phyloP scores from a whole-genome alignment of 2,797 vertebrate species.

The Hybognathus amarus region DNA sequence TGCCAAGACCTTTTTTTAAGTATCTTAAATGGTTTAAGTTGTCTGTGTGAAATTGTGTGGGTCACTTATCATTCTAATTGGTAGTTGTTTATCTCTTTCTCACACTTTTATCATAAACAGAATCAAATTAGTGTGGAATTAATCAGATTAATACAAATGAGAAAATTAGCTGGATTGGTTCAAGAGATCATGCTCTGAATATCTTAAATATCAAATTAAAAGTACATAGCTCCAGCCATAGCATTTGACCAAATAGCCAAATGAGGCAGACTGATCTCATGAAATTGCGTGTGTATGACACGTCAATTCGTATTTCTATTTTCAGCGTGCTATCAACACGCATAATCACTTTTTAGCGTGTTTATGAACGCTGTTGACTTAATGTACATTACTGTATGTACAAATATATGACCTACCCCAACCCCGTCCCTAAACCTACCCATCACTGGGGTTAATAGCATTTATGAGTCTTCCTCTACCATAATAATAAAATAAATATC shows the following conservation, averaged over 20 bases:
- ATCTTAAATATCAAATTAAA: not conserved
- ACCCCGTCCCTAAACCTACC: too few relatives aligned
- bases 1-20: not conserved
- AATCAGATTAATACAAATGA: not conserved
- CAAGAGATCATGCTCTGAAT: not conserved
- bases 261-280: not conserved
- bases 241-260: not conserved
- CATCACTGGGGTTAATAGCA: too few relatives aligned
- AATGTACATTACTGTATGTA: too few relatives aligned
- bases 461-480: too few relatives aligned
- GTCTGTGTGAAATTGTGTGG: not conserved
- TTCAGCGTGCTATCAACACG: too few relatives aligned
- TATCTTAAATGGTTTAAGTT: not conserved
- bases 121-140: not conserved
- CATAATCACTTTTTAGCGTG: too few relatives aligned
- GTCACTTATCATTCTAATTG: constrained; percentile 18
- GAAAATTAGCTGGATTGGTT: not conserved
- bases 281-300: too few relatives aligned
- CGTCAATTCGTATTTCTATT: too few relatives aligned
- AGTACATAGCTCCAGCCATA: not conserved
- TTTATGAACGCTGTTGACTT: too few relatives aligned
- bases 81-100: not conserved
- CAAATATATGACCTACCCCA: too few relatives aligned
- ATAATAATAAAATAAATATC: too few relatives aligned
- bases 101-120: not conserved